Percentiles rank a stretch among this genome's conserved stretches.
Evolutionary conservation across 2,888 invertebrate species (phyloP).

Genomic region (Cosmopolites sordidus): DNA sequence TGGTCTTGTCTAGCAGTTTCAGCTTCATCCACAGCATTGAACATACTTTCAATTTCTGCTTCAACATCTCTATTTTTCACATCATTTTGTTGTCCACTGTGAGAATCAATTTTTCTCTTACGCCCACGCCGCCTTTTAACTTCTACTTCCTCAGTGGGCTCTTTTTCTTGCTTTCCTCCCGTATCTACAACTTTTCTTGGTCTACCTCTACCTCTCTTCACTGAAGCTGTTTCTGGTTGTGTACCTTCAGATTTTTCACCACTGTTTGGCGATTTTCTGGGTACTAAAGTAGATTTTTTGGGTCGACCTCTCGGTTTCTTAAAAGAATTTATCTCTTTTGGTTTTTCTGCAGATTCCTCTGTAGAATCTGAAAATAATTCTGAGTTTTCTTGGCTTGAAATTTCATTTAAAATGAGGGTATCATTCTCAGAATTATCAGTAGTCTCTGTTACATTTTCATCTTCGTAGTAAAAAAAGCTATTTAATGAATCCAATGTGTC

Average conservation of each 20-base stretch:
- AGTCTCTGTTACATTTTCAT: too few relatives aligned
- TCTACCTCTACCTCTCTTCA: conserved; percentile 3
- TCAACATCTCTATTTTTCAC: neutral
- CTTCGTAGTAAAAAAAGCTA: too few relatives aligned
- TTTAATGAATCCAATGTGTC: too few relatives aligned
- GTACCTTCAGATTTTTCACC: neutral
- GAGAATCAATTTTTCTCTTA: neutral
- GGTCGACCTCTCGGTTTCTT: conserved; percentile 7
- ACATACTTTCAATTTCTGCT: conserved; percentile 8
- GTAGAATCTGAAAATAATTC: too few relatives aligned
- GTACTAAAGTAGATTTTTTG: neutral
- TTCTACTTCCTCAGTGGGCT: neutral
- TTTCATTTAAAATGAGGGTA: too few relatives aligned
- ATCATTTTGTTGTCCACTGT: conserved; percentile 4
- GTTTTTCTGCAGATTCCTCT: too few relatives aligned
- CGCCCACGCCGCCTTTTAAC: neutral
- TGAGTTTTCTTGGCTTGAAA: too few relatives aligned
- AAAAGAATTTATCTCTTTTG: too few relatives aligned
- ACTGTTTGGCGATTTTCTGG: neutral
- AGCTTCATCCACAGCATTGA: neutral
- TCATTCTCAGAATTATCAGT: too few relatives aligned
- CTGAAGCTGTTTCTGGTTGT: neutral
- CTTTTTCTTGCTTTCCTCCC: neutral
- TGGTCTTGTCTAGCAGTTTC: neutral
- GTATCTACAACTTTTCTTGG: neutral